Evolutionary conservation across 2,888 invertebrate species (phyloP), one percentile per base, ranked within the genome.

Genomic region (Ptilodon capucinus): DNA sequence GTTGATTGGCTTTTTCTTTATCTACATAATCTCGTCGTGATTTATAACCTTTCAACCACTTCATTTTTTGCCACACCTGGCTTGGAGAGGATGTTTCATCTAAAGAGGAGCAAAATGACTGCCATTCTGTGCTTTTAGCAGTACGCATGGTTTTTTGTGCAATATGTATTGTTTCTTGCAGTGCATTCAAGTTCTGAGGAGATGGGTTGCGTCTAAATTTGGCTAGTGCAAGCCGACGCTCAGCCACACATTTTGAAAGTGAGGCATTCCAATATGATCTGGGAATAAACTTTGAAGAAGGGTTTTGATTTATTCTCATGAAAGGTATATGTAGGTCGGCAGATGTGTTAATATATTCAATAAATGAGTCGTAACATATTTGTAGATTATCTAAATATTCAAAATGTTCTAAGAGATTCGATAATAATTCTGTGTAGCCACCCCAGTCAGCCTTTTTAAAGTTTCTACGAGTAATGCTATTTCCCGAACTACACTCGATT

Each of bases 171-270:
- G 39, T 44, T 4, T 13, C 14, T 6, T 44, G 28, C 4, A 44
- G 6, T 21, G 28, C 11, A 2, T 38, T 17, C 3, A 40, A 34
- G 17, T 46, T 46, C 0, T 13, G 2, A 7, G 48, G 43, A 9
- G 47, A 46, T 18, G 52, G 48, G 13, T 54, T 49, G 19, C 45
- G 16, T 42, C 54, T 43, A 40, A 51, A 46, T 28, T 14, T 40
- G 8, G 42, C 16, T 9, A 54, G 14, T 23, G 51, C 46, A 16
- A 46, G 9, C 8, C 57, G 21, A 6, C 57, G 39, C 35, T 51
- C 38, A 0, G 47, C 48, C 4, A 50, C 48, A 13, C 8, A 8
- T 32, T 40, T 40, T 14, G 57, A 45, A 7, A 51, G 19, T 6
- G 16, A 9, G 14, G 42, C 4, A 25, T 30, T 21, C 54, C 50